Conservation (phyloP, 2,888 invertebrate genomes). For the Scaeva pyrastri region DNA sequence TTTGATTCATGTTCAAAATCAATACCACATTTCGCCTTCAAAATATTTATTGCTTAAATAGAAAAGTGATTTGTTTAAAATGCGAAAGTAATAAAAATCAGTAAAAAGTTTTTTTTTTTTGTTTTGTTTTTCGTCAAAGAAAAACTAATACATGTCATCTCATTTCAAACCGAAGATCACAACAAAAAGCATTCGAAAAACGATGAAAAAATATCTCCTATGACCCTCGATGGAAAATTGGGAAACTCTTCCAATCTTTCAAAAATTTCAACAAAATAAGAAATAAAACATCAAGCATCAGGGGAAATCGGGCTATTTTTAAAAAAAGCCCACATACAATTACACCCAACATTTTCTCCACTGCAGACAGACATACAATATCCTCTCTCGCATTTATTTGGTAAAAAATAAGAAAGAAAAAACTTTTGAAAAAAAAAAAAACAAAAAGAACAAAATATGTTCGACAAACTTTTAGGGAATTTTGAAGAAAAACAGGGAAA, state of each 20-base stretch:
- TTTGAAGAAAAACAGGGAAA: constrained; percentile 26
- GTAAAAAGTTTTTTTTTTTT: background rate
- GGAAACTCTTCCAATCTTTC: constrained; percentile 69
- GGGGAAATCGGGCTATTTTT: constrained; percentile 72
- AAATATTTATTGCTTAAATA: constrained; percentile 31
- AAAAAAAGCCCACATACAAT: constrained; percentile 70
- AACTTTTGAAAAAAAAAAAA: background rate
- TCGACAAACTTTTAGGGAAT: constrained; percentile 57
- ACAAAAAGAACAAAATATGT: constrained; percentile 43
- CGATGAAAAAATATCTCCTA: constrained; percentile 57
- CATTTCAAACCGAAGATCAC: constrained; percentile 62
- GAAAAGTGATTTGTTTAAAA: constrained; percentile 17
- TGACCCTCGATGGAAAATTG: constrained; percentile 76
- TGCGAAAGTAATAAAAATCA: constrained; percentile 20
- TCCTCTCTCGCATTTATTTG: constrained; percentile 29
- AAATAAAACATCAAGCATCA: constrained; percentile 39
- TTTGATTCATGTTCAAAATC: constrained; percentile 33
- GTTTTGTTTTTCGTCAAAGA: background rate
- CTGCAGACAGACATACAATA: constrained; percentile 41
- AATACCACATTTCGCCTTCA: constrained; percentile 39
- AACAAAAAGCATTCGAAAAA: constrained; percentile 60
- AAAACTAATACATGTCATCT: constrained; percentile 42
- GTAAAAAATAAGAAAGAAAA: background rate
- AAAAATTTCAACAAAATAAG: background rate
- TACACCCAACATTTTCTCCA: constrained; percentile 45